A percentile compares a stretch with the other conserved stretches of the same genome.
Conservation (phyloP, 2,797 vertebrate species). For the Pangasius macronema region DNA sequence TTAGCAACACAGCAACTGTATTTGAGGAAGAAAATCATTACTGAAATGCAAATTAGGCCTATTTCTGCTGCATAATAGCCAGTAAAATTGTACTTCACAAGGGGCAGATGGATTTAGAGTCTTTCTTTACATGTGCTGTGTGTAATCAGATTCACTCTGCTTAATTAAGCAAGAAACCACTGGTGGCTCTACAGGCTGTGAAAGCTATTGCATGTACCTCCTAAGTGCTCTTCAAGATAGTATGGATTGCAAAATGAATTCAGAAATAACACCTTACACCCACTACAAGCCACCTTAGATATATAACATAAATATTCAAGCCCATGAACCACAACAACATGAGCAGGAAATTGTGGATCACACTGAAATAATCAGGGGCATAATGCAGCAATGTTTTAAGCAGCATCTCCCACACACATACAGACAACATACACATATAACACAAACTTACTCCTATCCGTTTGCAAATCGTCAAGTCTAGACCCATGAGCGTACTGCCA, state of each 20-base stretch:
- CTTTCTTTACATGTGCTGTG: neutral
- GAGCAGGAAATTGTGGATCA: neutral
- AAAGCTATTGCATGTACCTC: neutral
- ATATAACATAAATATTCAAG: conserved; percentile 1
- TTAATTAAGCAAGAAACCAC: neutral
- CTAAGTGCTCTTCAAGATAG: neutral
- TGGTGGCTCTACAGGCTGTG: neutral
- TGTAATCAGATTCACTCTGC: neutral
- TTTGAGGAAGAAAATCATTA: neutral
- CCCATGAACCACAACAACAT: neutral
- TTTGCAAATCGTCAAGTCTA: neutral
- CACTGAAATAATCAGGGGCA: neutral
- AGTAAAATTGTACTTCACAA: neutral
- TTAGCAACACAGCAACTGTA: neutral
- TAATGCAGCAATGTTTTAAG: neutral
- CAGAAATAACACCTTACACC: neutral
- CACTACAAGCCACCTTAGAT: neutral
- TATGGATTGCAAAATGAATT: neutral
- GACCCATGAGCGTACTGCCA: neutral
- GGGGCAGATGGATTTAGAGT: neutral
- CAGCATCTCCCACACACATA: neutral
- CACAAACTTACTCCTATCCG: neutral
- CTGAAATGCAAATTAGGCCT: conserved; percentile 5
- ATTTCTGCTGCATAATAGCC: neutral
- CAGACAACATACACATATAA: neutral